phyloP scores from a whole-genome alignment of 1,140 invertebrate genomes.

The Brachionus manjavacas region DNA sequence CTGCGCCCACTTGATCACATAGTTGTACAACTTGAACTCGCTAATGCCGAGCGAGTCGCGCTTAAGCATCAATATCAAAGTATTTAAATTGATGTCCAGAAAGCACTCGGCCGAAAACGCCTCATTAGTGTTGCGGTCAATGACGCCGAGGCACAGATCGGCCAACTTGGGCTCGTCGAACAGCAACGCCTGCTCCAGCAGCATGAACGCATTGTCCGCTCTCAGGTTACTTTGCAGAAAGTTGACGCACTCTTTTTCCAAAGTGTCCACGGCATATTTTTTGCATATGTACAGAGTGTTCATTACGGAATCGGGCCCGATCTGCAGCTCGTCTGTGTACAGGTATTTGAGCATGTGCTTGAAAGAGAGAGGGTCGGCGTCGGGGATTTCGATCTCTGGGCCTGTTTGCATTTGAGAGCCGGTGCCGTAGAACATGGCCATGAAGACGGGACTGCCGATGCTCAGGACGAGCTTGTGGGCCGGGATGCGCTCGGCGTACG shows the following conservation, averaged over 20 bases:
- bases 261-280: conserved; percentile 75
- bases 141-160: conserved; percentile 73
- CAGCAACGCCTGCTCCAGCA: conserved; percentile 71
- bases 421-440: conserved; percentile 74
- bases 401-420: conserved; percentile 63
- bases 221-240: conserved; percentile 74
- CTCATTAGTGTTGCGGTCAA: conserved; percentile 77
- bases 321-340: conserved; percentile 77
- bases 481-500: conserved; percentile 68
- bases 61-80: conserved; percentile 72
- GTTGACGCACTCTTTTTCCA: conserved; percentile 78
- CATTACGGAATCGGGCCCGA: conserved; percentile 80
- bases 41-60: conserved; percentile 74
- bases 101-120: conserved; percentile 77
- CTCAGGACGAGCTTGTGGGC: conserved; percentile 78
- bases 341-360: conserved; percentile 63
- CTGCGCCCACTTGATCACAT: conserved; percentile 46
- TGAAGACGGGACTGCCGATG: conserved; percentile 76
- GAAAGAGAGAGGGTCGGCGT: conserved; percentile 74
- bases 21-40: conserved; percentile 75
- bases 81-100: conserved; percentile 77
- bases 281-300: conserved; percentile 72
- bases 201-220: conserved; percentile 77
- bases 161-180: conserved; percentile 77
- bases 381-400: conserved; percentile 72